Base-by-base conservation (phyloP, 2,113 vertebrate species). In the Dendrocopos noguchii region DNA sequence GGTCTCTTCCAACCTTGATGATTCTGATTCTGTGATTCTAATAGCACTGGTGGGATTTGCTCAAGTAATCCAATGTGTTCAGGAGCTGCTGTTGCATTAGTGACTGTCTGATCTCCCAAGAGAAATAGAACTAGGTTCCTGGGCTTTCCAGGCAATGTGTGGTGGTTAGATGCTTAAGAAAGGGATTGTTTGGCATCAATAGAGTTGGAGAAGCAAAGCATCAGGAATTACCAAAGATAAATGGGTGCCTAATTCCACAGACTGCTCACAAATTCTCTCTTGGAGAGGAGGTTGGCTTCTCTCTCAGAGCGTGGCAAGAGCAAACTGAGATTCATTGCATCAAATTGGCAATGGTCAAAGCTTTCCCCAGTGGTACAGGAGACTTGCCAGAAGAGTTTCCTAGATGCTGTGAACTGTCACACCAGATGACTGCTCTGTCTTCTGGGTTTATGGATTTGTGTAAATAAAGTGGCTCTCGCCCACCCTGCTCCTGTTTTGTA, bases 391-490 rank as follows among this genome's bases (percentile, higher is more conserved):
- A 81, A 10, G 16, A 68, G 64, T 93, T 87, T 68, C 53, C 19
- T 79, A 16, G 31, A 33, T 67, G 13, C 36, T 1, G 1, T 81
- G 70, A 52, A 60, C 31, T 75, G 7, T 64, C 5, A 25, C 27
- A 50, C 2, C 7, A 64, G 27, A 31, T 28, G 16, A 52, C 12
- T 42, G n/a, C 19, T 65, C 36, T 75, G 42, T 63, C 57, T 57
- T 73, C 21, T 56, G 50, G 17, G 63, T 83, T 90, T 80, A 33
- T 57, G 46, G 21, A 53, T 72, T 61, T 70, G 11, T 77, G 22
- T 57, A 78, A 78, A 42, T 52, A 42, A 27, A 55, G 8, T 29
- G 11, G 25, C 17, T 25, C 4, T 2, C 0, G 0, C 0, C 9
- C 2, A 15, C 15, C 24, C 33, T 39, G 21, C 36, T 36, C 34